Base-by-base conservation (phyloP, 1,140 invertebrate species). In the Habropoda laboriosa region DNA sequence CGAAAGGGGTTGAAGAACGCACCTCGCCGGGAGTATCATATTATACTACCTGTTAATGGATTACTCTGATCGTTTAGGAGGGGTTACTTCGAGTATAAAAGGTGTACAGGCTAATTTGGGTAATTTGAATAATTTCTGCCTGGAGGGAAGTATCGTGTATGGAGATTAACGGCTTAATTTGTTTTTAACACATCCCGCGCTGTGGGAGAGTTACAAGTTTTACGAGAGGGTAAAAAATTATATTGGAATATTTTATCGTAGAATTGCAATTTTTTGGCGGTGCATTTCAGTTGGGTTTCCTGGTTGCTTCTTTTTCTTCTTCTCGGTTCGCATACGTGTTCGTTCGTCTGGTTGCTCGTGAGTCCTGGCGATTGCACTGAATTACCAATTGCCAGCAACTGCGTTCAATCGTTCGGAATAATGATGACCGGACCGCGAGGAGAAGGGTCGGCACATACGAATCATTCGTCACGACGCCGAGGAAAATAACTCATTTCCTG, bases 301-400 rank as follows among this genome's bases (percentile, higher is more conserved):
- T 18, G 8, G 35, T 32, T 38, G 53, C 30, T 45, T 57, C 3
- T 27, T 55, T 38, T 58, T 27, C 12, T 40, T 60, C 35, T 38
- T 40, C 35, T 55, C 2, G 32, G 18, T 71, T 21, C 1, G n/a
- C 12, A 38, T 8, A 47, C 30, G n/a, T 16, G 38, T 32, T 47
- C 13, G 57, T 63, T 71, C 49, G 24, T 21, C 21, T 68, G 55
- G 40, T 21, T 66, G 35, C 21, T 38, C 51, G 27, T 51, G 57
- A 61, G 47, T 60, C 67, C 72, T 71, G 71, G 66, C 78, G 66
- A 89, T 87, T 87, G 86, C 71, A 79, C 77, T 78, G 85, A 78
- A 88, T 87, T 87, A 87, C 85, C 86, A 86, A 88, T 89, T 86
- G 83, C 79, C 83, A 85, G 75, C 85, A 87, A 89, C 88, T 88